Base-by-base conservation (phyloP, 1,140 invertebrate genomes). In the Steinernema khuongi region DNA sequence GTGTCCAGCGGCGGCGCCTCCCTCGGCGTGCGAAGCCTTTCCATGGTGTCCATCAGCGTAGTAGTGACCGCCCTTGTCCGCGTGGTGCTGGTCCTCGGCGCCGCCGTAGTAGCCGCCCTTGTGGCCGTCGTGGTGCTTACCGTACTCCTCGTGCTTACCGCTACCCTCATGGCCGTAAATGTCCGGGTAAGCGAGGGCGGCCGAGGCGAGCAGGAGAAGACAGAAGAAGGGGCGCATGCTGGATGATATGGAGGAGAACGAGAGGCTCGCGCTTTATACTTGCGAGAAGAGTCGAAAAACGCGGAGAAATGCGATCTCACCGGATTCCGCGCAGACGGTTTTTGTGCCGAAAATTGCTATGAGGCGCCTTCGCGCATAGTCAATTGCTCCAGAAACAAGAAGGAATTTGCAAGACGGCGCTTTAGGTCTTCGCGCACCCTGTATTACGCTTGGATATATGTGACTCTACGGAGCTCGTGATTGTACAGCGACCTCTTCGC, bases 101-200 rank as follows among this genome's bases (percentile, higher is more conserved):
- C 22, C 70, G 18, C 71, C 68, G 41, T 71, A 41, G 70, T 31
- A 74, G 28, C 72, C 41, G 19, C 72, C 33, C 22, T 30, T 29
- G 44, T 74, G 72, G 22, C 71, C 32, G 18, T 50, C 72, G 14
- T 31, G 29, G 69, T 73, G 32, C 17, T 70, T 74, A 31, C 72
- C 71, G 71, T 74, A 73, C 1, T 41, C 72, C 1, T 28, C 44
- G 14, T 74, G 18, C 28, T 50, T 31, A n/a, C 70, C 72, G 7
- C 26, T 26, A 4, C 50, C 50, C 11, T 60, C 72, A 31, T 74
- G 71, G 19, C 32, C 72, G 33, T 74, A 72, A 28, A 70, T 22
- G 11, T 60, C 50, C 22, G 14, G 11, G 50, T 7, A 22, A 60
- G 50, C 50, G 50, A 60, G 7, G 50, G 22, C 50, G 50, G 50